Evolutionary conservation across 2,113 vertebrate genomes (phyloP).

Genomic region (Phaethon lepturus): DNA sequence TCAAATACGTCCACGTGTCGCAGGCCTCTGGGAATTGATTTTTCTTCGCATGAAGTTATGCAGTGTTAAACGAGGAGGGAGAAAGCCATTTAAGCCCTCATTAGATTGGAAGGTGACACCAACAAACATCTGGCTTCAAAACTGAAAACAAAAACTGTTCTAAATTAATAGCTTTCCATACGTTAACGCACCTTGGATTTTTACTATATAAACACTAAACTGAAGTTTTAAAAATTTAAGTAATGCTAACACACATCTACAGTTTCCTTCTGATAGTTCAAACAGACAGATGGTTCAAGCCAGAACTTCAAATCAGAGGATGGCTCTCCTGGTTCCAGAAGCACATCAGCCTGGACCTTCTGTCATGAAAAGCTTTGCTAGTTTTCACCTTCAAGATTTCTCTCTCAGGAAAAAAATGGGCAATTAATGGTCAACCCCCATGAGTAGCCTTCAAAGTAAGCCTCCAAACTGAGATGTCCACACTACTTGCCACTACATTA

Average conservation of each 20-base stretch:
- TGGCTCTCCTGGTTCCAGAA: neutral
- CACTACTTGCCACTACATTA: neutral
- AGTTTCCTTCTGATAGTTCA: neutral
- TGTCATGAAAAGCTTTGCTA: neutral
- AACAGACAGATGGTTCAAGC: conserved; percentile 9
- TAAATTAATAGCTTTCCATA: conserved; percentile 38
- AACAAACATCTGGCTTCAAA: conserved; percentile 54
- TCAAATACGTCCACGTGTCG: fast-evolving
- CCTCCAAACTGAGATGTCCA: neutral
- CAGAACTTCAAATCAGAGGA: neutral
- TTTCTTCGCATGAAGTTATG: neutral
- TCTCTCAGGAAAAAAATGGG: neutral
- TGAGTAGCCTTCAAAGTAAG: neutral
- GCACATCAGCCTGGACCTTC: neutral
- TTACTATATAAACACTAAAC: neutral
- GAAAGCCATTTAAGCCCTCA: neutral
- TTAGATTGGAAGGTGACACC: conserved; percentile 61
- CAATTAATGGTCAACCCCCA: neutral
- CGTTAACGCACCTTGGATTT: neutral
- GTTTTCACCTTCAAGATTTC: neutral
- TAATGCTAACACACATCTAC: neutral
- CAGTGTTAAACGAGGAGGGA: neutral
- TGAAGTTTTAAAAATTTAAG: neutral
- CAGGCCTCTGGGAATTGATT: neutral
- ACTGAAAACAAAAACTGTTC: neutral